Base-by-base conservation (phyloP, 2,797 vertebrate species). In the Leuciscus waleckii region DNA sequence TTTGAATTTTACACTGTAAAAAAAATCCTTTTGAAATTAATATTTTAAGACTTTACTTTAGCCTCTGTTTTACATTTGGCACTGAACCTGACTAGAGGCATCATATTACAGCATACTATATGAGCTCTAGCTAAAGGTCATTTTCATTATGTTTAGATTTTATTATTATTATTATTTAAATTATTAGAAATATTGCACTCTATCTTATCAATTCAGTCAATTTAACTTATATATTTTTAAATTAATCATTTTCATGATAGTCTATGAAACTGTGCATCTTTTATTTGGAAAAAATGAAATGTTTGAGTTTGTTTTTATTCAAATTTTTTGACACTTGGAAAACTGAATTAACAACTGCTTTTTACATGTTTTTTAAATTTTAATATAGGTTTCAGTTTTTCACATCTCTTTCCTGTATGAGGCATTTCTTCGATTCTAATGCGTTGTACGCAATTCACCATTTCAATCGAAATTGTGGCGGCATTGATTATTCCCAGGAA, bases 401-500 rank as follows among this genome's bases (percentile, higher is more conserved):
- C 75, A 65, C 86, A 87, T 80, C 90, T 90, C 65, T 91, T 88
- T 90, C 87, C 90, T 78, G 58, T 88, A 88, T 88, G 91, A 89
- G 84, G 79, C 88, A 85, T 88, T 90, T 89, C 85, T 90, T 85
- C 71, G 91, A 75, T 86, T 89, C 88, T 76, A 79, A 91, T 91
- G 89, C 90, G 65, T 29, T 93, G 92, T 91, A 89, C 92, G 91
- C 93, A 92, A 93, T 94, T 93, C 89, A 93, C 91, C 89, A 92
- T 89, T 93, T 95, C 32, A 90, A 92, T 91, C 93, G 93, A 88
- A 94, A 93, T 91, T 91, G 95, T 94, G 94, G 94, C 93, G 93
- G 93, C 93, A 93, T 95, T 92, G 92, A 94, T 93, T 93, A 93
- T 93, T 94, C 92, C 92, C 93, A 92, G 84, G 92, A 95, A 94